Percentiles rank a stretch among this genome's conserved stretches.
These are phyloP conservation scores for Tachystola acroxantha DNA, from an alignment of 2,888 invertebrate genomes.

Conservation along the genomic window DNA sequence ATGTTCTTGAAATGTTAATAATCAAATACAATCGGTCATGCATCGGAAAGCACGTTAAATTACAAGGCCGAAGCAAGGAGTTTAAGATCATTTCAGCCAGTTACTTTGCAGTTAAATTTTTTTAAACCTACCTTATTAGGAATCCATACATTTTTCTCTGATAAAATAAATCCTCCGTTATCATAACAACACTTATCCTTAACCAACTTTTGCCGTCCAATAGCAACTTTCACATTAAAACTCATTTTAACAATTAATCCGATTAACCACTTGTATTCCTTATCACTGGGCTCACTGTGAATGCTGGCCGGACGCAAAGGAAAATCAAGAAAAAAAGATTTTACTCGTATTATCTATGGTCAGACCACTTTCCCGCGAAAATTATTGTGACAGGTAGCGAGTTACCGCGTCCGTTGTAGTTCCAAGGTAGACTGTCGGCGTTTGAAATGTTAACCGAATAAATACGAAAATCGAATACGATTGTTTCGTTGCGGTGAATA, in stretches of 20 bases:
- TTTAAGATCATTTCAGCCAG: constrained; percentile 2
- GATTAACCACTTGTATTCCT: constrained; percentile 5
- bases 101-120: constrained; percentile 1
- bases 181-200: constrained; percentile 49
- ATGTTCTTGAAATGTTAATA: no score
- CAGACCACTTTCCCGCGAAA: constrained; percentile 11
- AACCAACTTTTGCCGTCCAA: constrained; percentile 28
- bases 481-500: background rate
- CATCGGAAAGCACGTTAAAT: constrained; percentile 5
- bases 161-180: constrained; percentile 57
- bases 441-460: constrained; percentile 41
- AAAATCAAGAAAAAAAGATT: constrained; percentile 6
- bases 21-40: constrained; percentile 8
- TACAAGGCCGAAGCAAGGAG: constrained; percentile 7
- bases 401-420: constrained; percentile 10
- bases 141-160: constrained; percentile 50
- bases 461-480: constrained; percentile 21
- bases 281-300: constrained; percentile 26
- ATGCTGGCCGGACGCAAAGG: constrained; percentile 18
- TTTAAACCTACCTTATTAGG: constrained; percentile 30
- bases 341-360: constrained; percentile 9
- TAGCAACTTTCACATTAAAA: constrained; percentile 23
- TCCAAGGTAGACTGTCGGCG: constrained; percentile 34
- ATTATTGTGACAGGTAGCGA: constrained; percentile 9
- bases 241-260: no score